phyloP scores from a whole-genome alignment of 1,140 invertebrate genomes.

The Hyles euphorbiae region DNA sequence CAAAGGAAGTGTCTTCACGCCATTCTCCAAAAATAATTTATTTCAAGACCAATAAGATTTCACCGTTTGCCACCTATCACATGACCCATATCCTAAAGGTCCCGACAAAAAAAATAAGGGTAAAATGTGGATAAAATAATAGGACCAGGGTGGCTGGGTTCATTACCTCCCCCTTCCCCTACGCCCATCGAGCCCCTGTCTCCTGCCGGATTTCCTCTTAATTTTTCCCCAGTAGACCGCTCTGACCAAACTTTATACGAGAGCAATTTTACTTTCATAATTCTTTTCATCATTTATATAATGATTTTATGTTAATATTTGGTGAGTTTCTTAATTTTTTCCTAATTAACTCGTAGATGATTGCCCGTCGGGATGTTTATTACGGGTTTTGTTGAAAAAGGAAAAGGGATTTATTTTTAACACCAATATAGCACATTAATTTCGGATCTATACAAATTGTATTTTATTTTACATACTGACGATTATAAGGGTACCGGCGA shows the following conservation, averaged over 20 bases:
- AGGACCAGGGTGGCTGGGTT: constrained; percentile 11
- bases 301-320: constrained; percentile 5
- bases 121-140: constrained; percentile 24
- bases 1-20: no score
- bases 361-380: no score
- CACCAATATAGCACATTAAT: no score
- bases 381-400: no score
- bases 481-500: no score
- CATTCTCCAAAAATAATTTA: no score
- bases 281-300: constrained; percentile 4
- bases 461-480: no score
- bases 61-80: no score
- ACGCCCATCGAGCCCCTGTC: neutral
- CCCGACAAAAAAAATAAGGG: constrained; percentile 18
- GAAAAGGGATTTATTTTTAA: no score
- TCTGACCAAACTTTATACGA: constrained; percentile 15
- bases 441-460: no score
- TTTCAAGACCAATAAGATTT: no score
- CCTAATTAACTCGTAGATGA: neutral
- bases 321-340: constrained; percentile 1
- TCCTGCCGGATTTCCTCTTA: constrained; percentile 12
- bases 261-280: constrained; percentile 9
- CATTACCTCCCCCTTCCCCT: constrained; percentile 9
- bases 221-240: constrained; percentile 15
- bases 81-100: neutral